Evolutionary conservation across 1,140 invertebrate genomes (phyloP), one percentile per base, ranked within the genome.

Genomic region (Andrena cerasifolii): DNA sequence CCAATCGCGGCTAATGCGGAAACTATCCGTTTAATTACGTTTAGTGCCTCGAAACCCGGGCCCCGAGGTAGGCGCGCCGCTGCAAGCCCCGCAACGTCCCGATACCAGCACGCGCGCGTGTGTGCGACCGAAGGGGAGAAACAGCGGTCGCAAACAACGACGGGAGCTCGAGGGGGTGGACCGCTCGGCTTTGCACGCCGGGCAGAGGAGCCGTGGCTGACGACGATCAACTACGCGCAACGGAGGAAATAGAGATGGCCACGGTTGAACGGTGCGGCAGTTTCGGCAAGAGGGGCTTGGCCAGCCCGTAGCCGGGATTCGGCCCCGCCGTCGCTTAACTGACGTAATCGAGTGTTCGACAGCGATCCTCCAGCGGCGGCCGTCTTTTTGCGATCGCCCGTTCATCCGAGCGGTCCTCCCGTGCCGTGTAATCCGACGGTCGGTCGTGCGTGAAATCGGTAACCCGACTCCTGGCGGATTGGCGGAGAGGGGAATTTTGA

Each of bases 11-110:
- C 90, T 91, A 92, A 92, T 91, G 91, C 90, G 90, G 88, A 91
- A 91, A 91, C 89, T 90, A 90, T 91, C 90, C 91, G 89, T 92
- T 91, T 92, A 92, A 92, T 92, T 92, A 92, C 89, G 89, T 90
- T 89, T 90, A 89, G 87, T 88, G 87, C 84, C 86, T 89, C 82
- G 79, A 88, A 89, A 79, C 89, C 59, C 82, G 79, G 89, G 88
- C 82, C 89, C 85, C 80, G 84, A 85, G 83, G 84, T 86, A 81
- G 83, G 78, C 79, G 80, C 80, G 78, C 40, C 45, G 51, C 58
- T 56, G 68, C 75, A 86, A 74, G 71, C 77, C 74, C 77, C 59
- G 56, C 21, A 49, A 18, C 6, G 43, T 7, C 45, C 18, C 33
- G 24, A 51, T 63, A 67, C 71, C 59, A 53, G 71, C 56, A 10